Evolutionary conservation across 1,140 invertebrate species (phyloP), one percentile per base, ranked within the genome.

Genomic region (Antheraea pernyi): DNA sequence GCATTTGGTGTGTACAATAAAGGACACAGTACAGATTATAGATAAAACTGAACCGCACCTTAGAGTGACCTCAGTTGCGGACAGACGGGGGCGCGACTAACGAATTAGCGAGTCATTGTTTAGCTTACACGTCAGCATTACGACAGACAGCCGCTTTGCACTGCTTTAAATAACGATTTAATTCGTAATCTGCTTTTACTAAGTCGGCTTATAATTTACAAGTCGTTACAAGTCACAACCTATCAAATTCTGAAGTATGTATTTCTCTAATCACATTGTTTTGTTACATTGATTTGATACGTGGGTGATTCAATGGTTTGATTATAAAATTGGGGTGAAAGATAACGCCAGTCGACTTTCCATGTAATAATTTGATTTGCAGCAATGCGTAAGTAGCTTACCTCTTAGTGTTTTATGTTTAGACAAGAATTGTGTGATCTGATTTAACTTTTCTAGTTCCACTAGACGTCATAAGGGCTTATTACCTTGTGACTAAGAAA

Each of bases 41-140:
- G 58, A 70, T 71, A 69, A n/a, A 68, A 66, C 58, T 58, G 53
- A 75, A 77, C 84, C 86, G 73, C 85, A 82, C 85, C 87, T 83
- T 16, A 53, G 77, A 68, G 73, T 87, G 84, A 86, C 83, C 81
- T 86, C 81, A 82, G 68, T 37, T 73, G 78, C 75, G 78, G 63
- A 37, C 75, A 76, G 63, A 37, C 63, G 63, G 75, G 79, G 76
- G 79, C 77, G 75, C 71, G 76, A 66, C 66, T 58, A 7, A 69
- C 66, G 71, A 87, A 89, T 88, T 85, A 89, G 83, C 83, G 70
- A 89, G 77, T 89, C 87, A 89, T 86, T 89, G 87, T 89, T 89
- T 87, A 86, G 84, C 81, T 88, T 86, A 87, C 85, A 87, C 84
- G 82, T 89, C 84, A 88, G 83, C 83, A 80, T 81, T 83, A 79